Conservation (phyloP, 2,888 invertebrate species). For the Lordiphosa andalusiaca region DNA sequence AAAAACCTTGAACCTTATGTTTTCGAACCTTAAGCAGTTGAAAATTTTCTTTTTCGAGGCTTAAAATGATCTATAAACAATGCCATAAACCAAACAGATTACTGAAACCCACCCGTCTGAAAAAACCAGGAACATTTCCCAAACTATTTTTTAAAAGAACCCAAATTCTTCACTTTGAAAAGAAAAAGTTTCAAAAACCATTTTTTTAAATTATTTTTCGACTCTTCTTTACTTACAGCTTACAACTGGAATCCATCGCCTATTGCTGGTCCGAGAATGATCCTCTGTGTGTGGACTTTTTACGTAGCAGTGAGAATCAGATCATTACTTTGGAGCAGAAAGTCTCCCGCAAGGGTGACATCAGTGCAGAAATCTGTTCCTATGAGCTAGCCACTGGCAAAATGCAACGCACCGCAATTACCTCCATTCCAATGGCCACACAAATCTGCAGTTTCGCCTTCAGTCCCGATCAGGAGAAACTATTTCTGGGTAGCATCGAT, state of each 20-base stretch:
- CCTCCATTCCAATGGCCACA: conserved; percentile 86
- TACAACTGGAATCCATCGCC: conserved; percentile 87
- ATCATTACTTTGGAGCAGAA: conserved; percentile 92
- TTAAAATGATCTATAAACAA: too few species aligned
- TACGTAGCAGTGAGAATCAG: conserved; percentile 85
- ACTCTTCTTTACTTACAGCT: conserved; percentile 79
- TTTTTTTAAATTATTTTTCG: too few species aligned
- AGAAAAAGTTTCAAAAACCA: too few species aligned
- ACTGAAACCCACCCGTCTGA: too few species aligned
- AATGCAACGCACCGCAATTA: conserved; percentile 85
- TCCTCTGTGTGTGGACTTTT: conserved; percentile 90
- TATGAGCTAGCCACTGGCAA: conserved; percentile 82
- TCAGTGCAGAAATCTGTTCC: conserved; percentile 86
- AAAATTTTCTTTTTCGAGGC: too few species aligned
- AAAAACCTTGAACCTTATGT: too few species aligned
- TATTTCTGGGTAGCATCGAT: conserved; percentile 92
- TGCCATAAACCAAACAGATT: too few species aligned
- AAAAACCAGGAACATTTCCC: too few species aligned
- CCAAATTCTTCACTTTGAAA: too few species aligned
- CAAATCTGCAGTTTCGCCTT: conserved; percentile 85
- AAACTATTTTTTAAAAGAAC: too few species aligned
- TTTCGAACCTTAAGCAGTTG: too few species aligned
- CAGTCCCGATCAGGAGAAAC: conserved; percentile 87
- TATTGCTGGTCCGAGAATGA: conserved; percentile 94
- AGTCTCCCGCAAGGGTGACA: conserved; percentile 86